phyloP scores from a whole-genome alignment of 2,888 invertebrate species.

The Hirtodrosophila trivittata region DNA sequence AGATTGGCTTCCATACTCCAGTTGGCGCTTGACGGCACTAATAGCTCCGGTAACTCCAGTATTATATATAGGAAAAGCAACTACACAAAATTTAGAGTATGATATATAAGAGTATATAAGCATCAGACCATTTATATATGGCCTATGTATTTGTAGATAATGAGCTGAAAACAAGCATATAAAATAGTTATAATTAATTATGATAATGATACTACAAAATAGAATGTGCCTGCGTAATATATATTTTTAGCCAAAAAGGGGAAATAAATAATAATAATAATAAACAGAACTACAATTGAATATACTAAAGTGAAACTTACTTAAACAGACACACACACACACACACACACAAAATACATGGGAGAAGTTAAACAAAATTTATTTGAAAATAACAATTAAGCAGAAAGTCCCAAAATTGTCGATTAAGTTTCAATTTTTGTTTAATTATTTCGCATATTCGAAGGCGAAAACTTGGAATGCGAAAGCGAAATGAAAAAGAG shows the following conservation, averaged over 20 bases:
- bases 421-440: constrained; percentile 19
- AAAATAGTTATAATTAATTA: constrained; percentile 66
- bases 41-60: constrained; percentile 53
- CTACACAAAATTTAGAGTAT: constrained; percentile 36
- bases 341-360: constrained; percentile 22
- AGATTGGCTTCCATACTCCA: constrained; percentile 23
- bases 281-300: constrained; percentile 47
- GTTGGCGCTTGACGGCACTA: constrained; percentile 39
- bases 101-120: constrained; percentile 35
- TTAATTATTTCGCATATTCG: constrained; percentile 12
- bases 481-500: constrained; percentile 20
- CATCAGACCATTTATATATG: constrained; percentile 27
- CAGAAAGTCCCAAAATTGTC: constrained; percentile 46
- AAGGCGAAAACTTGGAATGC: constrained; percentile 5
- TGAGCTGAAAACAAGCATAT: constrained; percentile 73
- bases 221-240: constrained; percentile 83
- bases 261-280: constrained; percentile 18
- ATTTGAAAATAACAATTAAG: constrained; percentile 40
- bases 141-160: constrained; percentile 75
- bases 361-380: constrained; percentile 36
- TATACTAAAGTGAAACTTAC: constrained; percentile 45
- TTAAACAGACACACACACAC: constrained; percentile 25
- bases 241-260: constrained; percentile 81
- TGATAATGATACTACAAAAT: constrained; percentile 83
- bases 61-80: constrained; percentile 50